Percentiles rank a stretch among this genome's conserved stretches.
Conservation (phyloP, 2,797 vertebrate species). For the Cryptoprocta ferox region DNA sequence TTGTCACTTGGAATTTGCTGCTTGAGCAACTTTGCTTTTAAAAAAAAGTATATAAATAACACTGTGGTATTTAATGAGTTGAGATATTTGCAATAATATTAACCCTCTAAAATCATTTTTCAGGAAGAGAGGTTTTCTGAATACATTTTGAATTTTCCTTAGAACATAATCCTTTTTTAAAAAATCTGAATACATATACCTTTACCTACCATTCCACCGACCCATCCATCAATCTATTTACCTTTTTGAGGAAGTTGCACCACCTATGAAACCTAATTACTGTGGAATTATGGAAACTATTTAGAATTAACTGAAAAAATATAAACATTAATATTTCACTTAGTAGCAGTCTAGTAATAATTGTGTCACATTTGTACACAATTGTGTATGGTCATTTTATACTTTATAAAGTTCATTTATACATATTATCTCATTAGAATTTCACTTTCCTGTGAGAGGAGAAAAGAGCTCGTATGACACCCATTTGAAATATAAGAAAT, state of each 20-base stretch:
- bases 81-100: neutral
- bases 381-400: no score
- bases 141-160: constrained; percentile 12
- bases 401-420: neutral
- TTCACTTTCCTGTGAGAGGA: neutral
- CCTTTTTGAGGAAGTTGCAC: neutral
- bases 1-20: constrained; percentile 40
- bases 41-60: neutral
- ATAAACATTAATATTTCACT: neutral
- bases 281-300: neutral
- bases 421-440: neutral
- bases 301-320: neutral
- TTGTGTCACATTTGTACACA: neutral
- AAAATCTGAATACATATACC: neutral
- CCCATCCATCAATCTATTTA: neutral
- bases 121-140: neutral
- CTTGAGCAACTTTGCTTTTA: constrained; percentile 53
- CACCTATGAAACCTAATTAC: neutral
- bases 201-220: neutral
- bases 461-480: neutral
- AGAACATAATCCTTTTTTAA: neutral
- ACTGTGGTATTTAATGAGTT: constrained; percentile 10
- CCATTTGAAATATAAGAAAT: neutral
- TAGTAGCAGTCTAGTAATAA: neutral
- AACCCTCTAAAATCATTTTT: constrained; percentile 6